Percentiles rank a stretch among this genome's conserved stretches.
Evolutionary conservation across 1,140 invertebrate genomes (phyloP).

Genomic region (Caenorhabditis remanei): DNA sequence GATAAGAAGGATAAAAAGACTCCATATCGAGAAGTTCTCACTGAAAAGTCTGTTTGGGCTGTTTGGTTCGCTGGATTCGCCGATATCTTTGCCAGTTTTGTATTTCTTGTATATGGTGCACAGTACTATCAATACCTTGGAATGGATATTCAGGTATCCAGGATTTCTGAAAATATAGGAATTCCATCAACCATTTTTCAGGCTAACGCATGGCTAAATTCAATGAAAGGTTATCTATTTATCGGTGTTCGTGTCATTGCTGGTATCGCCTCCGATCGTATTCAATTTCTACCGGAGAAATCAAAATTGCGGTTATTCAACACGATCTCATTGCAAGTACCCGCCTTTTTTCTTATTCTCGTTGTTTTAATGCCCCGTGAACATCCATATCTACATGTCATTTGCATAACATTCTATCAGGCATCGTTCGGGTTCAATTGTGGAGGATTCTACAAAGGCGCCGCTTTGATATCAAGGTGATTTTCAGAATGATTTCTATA

Average conservation of each 20-base stretch:
- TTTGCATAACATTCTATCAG: conserved; percentile 48
- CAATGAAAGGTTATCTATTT: conserved; percentile 41
- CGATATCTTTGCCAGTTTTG: conserved; percentile 50
- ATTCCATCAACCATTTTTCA: not conserved
- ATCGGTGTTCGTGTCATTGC: conserved; percentile 31
- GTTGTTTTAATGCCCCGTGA: conserved; percentile 36
- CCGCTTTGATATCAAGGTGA: conserved; percentile 52
- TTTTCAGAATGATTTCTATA: not conserved
- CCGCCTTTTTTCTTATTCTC: conserved; percentile 41
- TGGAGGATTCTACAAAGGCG: conserved; percentile 56
- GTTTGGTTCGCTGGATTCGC: conserved; percentile 54
- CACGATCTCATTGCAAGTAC: conserved; percentile 55
- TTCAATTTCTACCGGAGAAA: conserved; percentile 11
- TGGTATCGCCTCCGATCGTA: conserved; percentile 51
- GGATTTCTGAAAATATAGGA: not conserved
- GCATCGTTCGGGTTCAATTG: conserved; percentile 55
- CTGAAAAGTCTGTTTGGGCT: conserved; percentile 40
- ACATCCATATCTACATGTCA: conserved; percentile 44
- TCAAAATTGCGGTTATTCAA: conserved; percentile 55
- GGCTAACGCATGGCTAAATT: conserved; percentile 57
- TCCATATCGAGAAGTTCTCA: conserved; percentile 38
- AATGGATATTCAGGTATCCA: conserved; percentile 40
- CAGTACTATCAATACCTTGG: conserved; percentile 58
- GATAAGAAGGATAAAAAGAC: conserved; percentile 38
- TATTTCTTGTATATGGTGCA: conserved; percentile 52